Conservation (phyloP, 2,888 invertebrate species). For the Tuta absoluta region DNA sequence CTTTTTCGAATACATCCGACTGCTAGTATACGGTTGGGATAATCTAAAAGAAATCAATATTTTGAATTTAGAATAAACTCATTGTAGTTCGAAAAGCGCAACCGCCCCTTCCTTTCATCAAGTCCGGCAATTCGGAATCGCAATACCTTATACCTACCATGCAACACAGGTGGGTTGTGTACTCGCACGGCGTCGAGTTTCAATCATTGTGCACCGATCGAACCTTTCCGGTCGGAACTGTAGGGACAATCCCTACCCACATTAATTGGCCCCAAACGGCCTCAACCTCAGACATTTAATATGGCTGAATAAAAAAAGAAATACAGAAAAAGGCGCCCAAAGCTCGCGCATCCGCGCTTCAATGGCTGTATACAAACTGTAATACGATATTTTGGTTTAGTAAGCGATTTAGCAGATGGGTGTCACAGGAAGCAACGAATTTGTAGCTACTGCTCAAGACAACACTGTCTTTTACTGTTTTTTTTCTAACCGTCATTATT, state of each 20-base stretch:
- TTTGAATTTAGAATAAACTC: neutral
- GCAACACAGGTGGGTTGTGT: slow-evolving; percentile 15
- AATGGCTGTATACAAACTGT: slow-evolving; percentile 56
- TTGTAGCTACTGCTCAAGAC: slow-evolving; percentile 58
- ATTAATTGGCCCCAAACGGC: slow-evolving; percentile 77
- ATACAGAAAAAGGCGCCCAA: slow-evolving; percentile 50
- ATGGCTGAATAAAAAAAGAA: slow-evolving; percentile 61
- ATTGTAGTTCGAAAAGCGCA: slow-evolving; percentile 16
- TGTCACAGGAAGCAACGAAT: slow-evolving; percentile 75
- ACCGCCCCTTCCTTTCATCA: slow-evolving; percentile 13
- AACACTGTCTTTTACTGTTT: slow-evolving; percentile 45
- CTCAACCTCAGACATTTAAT: slow-evolving; percentile 73
- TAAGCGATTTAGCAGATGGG: slow-evolving; percentile 74
- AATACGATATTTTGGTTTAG: slow-evolving; percentile 75
- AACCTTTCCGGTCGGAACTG: slow-evolving; percentile 79
- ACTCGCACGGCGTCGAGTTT: slow-evolving; percentile 20
- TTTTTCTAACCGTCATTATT: slow-evolving; percentile 34
- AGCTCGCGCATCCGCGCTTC: slow-evolving; percentile 64
- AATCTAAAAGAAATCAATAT: slow-evolving; percentile 3
- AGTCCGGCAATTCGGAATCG: slow-evolving; percentile 9
- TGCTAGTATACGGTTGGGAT: neutral
- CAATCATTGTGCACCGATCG: slow-evolving; percentile 46
- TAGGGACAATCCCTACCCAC: slow-evolving; percentile 65
- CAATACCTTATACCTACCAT: neutral
- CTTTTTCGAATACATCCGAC: no score